Conservation (phyloP, 2,888 invertebrate genomes). For the Syrista parreyssii region DNA sequence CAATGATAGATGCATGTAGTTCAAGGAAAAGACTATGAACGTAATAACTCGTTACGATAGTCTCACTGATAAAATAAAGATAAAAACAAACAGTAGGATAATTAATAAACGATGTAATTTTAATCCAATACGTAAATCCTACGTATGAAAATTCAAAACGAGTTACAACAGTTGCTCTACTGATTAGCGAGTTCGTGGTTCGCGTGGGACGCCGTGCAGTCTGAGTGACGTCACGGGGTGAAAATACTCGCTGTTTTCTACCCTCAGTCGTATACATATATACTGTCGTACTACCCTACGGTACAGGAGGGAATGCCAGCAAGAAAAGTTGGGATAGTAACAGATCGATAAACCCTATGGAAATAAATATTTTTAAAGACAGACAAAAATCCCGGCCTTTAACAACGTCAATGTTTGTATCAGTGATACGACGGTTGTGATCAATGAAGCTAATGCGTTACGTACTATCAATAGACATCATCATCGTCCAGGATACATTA, state of each 20-base stretch:
- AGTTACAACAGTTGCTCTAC: not conserved
- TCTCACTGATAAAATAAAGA: not conserved
- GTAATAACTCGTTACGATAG: not conserved
- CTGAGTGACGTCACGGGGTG: slow-evolving; percentile 24
- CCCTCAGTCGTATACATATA: not conserved
- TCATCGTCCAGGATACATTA: not conserved
- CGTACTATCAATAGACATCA: not conserved
- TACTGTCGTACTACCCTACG: not conserved
- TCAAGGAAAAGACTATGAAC: not conserved
- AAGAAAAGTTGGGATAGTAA: not conserved
- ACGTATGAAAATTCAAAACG: not conserved
- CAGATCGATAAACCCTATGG: not conserved
- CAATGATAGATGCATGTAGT: not conserved
- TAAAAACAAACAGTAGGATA: not conserved
- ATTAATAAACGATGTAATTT: not conserved
- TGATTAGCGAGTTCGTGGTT: not conserved
- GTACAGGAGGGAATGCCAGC: not conserved
- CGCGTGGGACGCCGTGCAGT: slow-evolving; percentile 17
- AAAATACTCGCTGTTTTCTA: slow-evolving; percentile 16
- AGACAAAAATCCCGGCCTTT: not conserved
- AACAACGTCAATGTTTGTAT: not conserved
- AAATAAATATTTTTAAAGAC: not conserved
- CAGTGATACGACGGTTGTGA: not conserved
- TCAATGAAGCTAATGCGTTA: not conserved
- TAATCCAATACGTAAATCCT: not conserved